phyloP scores from a whole-genome alignment of 92 coral and sea anemone species.

The Umimayanthus chanpuru region DNA sequence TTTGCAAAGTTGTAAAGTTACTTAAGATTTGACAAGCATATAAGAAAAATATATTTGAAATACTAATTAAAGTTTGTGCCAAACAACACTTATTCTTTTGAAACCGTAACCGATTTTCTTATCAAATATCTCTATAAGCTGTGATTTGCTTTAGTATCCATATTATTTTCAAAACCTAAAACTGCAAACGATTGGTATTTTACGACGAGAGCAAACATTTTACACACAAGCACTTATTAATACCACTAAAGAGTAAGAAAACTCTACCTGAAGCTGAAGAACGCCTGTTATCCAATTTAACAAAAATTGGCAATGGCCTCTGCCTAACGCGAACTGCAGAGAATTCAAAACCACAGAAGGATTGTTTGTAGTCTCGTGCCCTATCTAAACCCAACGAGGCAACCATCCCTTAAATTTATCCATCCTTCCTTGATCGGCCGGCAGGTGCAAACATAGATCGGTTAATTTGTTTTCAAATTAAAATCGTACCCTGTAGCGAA shows the following conservation, averaged over 20 bases:
- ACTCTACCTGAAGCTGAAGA: slow-evolving; percentile 4
- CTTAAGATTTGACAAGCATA: neutral
- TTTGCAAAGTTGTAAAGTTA: neutral
- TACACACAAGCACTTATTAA: neutral
- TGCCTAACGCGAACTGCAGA: neutral
- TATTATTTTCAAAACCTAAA: slow-evolving; percentile 9
- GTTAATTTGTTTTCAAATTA: slow-evolving; percentile 40
- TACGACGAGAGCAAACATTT: slow-evolving; percentile 1
- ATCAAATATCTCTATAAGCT: neutral
- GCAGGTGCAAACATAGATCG: slow-evolving; percentile 37
- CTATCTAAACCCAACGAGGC: slow-evolving; percentile 12
- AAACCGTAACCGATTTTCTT: neutral
- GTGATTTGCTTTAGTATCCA: neutral
- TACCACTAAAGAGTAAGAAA: slow-evolving; percentile 1
- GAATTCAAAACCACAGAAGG: slow-evolving; percentile 4
- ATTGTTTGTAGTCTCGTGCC: slow-evolving; percentile 19
- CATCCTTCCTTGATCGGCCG: slow-evolving; percentile 36
- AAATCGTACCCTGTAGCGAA: slow-evolving; percentile 15
- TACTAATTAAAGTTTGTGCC: neutral
- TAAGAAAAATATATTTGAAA: slow-evolving; percentile 8
- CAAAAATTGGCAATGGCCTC: neutral
- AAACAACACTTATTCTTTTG: neutral
- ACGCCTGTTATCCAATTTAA: neutral
- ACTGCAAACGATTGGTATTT: neutral
- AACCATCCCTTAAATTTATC: slow-evolving; percentile 39